Base-by-base conservation (phyloP, 1,140 invertebrate species). In the Bacillus rossius region DNA sequence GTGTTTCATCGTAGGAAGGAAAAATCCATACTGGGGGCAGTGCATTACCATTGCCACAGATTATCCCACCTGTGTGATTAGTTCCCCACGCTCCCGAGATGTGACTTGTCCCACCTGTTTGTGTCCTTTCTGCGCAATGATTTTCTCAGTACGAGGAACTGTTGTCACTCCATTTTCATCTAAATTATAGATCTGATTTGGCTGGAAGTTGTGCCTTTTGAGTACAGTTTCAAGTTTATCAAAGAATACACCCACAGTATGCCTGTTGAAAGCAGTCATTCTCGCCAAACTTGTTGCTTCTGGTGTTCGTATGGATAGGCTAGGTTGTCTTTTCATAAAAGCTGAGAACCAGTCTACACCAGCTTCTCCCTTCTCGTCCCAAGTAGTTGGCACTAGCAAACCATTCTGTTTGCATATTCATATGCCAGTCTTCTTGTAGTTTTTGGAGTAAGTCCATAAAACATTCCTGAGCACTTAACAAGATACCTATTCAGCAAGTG, bases 21-120 rank as follows among this genome's bases (percentile, higher is more conserved):
- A 76, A 77, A 53, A 78, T 63, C 25, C 78, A 65, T 23, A 73
- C 64, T 14, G 73, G 75, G 34, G 74, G 75, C 10, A 79, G 59
- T 20, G 34, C 43, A 48, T 69, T 71, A 5, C 74, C 74, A 49
- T 56, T 19, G 22, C 75, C 77, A 66, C 65, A 74, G 5, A 73
- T 67, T 42, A 67, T 65, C 38, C 59, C 29, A 34, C 29, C 10
- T 34, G 29, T 34, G 29, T 34, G 29, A 7, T 34, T 7, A 34
- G 29, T 34, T 34, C 29, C 10, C 29, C 29, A 34, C 29, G 29
- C 10, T 34, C 29, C 29, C 29, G 29, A 34, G 29, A 34, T 34
- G 29, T 34, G 29, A 34, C 29, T 34, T 34, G 29, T 10, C 29
- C 29, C 29, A 69, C 64, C 58, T 68, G 65, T 41, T 65, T 69